Base-by-base conservation (phyloP, 2,797 vertebrate species). In the Thripadectes ignobilis region DNA sequence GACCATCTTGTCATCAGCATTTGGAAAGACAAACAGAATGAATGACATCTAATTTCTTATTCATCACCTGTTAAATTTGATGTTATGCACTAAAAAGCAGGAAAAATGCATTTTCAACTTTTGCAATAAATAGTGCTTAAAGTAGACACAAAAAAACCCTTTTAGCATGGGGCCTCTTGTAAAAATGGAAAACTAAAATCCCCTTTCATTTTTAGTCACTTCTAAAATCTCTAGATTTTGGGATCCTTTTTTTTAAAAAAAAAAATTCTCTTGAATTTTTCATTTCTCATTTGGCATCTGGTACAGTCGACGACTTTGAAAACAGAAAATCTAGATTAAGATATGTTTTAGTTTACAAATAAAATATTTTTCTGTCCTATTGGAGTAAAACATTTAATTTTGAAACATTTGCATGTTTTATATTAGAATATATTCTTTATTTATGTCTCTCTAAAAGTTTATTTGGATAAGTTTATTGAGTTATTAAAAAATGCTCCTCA, bases 91-190 rank as follows among this genome's bases (percentile, higher is more conserved):
- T 27, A 19, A 66, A 85, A 68, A 57, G 4, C 7, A 57, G 10
- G 13, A 58, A 81, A 61, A 65, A 11, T 3, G 1, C 1, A 5
- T 79, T 91, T 76, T 83, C 1, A 6, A 24, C 23, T 66, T 49
- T 2, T 63, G 57, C 4, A 7, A 74, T 51, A 86, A 59, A 76
- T 54, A 61, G 6, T n/a, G 12, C 46, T 61, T 49, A 62, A 73
- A 7, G 8, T 30, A 59, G 30, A 49, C 23, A 2, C 6, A 21
- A 39, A 89, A 68, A 51, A 41, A 3, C 4, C 13, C 11, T 79
- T 85, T 85, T 41, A 26, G 5, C 14, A 11, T 0, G 1, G 1
- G 3, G 52, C 2, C 3, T 52, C 49, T 41, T 48, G 10, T 3
- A 79, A 58, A 89, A 69, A 14, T 4, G 15, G 14, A 69, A 82